Percentiles rank a stretch among this genome's conserved stretches.
These are phyloP conservation scores for Manis pentadactyla DNA, from an alignment of 2,797 vertebrate species.

Conservation along the genomic window DNA sequence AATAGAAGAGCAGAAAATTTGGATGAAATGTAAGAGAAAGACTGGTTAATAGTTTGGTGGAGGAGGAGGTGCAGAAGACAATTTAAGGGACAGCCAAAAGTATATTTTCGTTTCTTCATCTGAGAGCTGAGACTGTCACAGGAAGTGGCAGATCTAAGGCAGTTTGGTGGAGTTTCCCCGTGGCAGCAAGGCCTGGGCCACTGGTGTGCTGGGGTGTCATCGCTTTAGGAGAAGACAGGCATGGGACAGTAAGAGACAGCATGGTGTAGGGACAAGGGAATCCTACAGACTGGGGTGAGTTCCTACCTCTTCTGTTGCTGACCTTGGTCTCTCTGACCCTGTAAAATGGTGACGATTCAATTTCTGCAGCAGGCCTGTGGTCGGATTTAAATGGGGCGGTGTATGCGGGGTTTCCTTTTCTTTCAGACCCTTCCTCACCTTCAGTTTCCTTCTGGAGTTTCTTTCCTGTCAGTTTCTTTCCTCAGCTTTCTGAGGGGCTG, in stretches of 20 bases:
- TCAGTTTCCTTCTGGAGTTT: neutral
- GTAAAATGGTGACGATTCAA: neutral
- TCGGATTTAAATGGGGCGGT: neutral
- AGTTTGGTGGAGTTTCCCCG: too few relatives aligned
- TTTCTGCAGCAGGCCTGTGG: neutral
- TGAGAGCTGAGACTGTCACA: neutral
- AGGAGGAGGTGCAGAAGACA: neutral
- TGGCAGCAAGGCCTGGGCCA: fast-evolving
- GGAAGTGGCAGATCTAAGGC: neutral
- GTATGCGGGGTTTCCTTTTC: too few relatives aligned
- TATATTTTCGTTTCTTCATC: neutral
- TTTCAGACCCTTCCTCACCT: too few relatives aligned
- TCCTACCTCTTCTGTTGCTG: neutral
- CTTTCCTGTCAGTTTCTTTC: too few relatives aligned
- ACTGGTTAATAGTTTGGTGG: neutral
- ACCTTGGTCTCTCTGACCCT: neutral
- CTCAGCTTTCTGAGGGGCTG: fast-evolving
- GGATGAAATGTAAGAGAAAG: neutral
- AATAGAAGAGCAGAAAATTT: neutral
- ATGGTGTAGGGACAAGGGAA: fast-evolving
- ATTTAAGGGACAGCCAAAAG: neutral
- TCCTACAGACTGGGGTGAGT: too few relatives aligned
- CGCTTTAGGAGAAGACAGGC: fast-evolving
- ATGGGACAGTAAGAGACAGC: neutral
- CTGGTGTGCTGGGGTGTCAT: fast-evolving